Evolutionary conservation across 1,140 invertebrate species (phyloP), one percentile per base, ranked within the genome.

Genomic region (Papilio polytes): DNA sequence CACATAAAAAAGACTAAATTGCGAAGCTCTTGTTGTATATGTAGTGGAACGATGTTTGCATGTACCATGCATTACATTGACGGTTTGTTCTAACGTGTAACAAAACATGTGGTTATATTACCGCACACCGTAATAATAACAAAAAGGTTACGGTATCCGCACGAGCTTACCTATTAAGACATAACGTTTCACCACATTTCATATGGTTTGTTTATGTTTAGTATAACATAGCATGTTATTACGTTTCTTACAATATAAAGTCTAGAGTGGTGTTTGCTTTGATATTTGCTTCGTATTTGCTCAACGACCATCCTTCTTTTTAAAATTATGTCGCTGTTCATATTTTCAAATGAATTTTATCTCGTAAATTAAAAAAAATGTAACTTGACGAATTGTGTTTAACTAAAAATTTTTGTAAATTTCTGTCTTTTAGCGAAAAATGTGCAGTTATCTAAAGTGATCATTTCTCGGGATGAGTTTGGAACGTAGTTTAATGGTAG

Each of bases 31-130:
- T 4, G 4, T n/a, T n/a, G n/a, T n/a, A 6, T n/a, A 8, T n/a
- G 18, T 53, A 18, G 6, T n/a, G 18, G 53, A 8, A 56, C 46
- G 46, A 48, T 48, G 46, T 48, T 48, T 48, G 46, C 10, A 48
- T 18, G 6, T 2, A 59, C 9, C 20, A 59, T 18, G 22, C 56
- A 20, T 59, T 59, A 59, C 20, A 20, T 22, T n/a, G 56, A 59
- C 20, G 56, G 9, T 63, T 26, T 63, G 59, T 63, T 63, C 10
- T 22, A 26, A 26, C 26, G 22, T 26, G 22, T 22, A 63, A 63
- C 59, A 63, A 63, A 63, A 63, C 59, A 26, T 26, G 22, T 63
- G 59, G 59, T 63, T 22, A 26, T 26, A 63, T 59, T 63, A 63
- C 20, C 22, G 22, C 22, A 12, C 10, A 63, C 59, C 59, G 59